Evolutionary conservation across 2,797 vertebrate genomes (phyloP).

Genomic region (Anisognathus igniventris): DNA sequence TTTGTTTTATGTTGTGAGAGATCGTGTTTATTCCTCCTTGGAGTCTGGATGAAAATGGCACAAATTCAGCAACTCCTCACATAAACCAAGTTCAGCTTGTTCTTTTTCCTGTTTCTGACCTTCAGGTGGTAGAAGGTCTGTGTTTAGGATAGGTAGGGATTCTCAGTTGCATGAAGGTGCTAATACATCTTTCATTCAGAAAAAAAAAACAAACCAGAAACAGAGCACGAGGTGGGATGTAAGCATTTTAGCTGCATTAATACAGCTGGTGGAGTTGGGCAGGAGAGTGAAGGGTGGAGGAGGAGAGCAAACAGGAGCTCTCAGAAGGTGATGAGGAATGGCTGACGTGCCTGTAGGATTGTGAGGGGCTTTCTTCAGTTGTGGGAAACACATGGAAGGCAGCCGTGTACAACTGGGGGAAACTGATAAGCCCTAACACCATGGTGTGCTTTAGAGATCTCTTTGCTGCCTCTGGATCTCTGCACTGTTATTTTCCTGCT

Average conservation of each 20-base stretch:
- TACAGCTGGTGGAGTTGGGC: background rate
- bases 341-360: background rate
- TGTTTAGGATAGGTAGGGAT: background rate
- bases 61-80: background rate
- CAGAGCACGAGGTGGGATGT: background rate
- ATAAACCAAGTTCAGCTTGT: background rate
- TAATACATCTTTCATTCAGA: background rate
- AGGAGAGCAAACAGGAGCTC: background rate
- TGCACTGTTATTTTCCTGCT: background rate
- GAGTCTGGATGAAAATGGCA: background rate
- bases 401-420: rapidly evolving
- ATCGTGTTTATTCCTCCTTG: background rate
- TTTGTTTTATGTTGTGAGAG: background rate
- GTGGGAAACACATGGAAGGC: rapidly evolving
- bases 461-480: background rate
- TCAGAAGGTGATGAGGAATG: background rate
- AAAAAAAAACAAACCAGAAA: background rate
- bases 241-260: background rate
- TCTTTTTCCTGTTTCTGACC: background rate
- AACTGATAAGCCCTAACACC: background rate
- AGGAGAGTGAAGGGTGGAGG: background rate
- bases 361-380: background rate
- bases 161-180: background rate
- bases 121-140: background rate
- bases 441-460: background rate